A percentile compares a stretch with the other conserved stretches of the same genome.
phyloP scores from a whole-genome alignment of 2,888 invertebrate genomes.

The Exocentrus adspersus region DNA sequence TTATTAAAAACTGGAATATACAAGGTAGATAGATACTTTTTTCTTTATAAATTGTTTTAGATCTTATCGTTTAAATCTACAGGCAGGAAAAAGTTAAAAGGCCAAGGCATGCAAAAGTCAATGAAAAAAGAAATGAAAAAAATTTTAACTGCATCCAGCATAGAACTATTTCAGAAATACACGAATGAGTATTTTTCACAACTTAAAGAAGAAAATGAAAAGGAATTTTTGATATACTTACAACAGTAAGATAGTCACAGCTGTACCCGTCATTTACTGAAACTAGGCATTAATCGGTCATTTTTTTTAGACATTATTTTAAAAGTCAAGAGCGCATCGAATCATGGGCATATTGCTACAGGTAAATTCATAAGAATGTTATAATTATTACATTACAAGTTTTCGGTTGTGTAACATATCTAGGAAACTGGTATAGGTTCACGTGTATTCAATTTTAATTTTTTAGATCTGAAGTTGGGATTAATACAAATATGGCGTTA shows the following conservation, averaged over 20 bases:
- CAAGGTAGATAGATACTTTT: not conserved
- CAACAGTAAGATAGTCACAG: not conserved
- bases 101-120: not conserved
- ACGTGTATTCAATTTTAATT: not conserved
- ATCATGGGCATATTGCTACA: not conserved
- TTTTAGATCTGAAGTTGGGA: constrained; percentile 1
- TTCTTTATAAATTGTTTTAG: not conserved
- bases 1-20: not conserved
- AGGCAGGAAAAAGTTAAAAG: not conserved
- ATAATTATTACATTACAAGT: no score
- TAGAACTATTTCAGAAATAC: not conserved
- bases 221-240: not conserved
- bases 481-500: constrained; percentile 8
- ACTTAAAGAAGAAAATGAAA: not conserved
- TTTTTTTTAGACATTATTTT: not conserved
- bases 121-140: not conserved
- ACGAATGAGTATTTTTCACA: not conserved
- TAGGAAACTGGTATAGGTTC: not conserved
- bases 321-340: not conserved
- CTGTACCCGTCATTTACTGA: not conserved
- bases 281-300: not conserved
- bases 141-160: not conserved
- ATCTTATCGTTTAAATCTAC: not conserved
- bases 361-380: no score
- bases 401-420: not conserved